These are phyloP conservation scores for Gopherus flavomarginatus DNA, from an alignment of 2,113 vertebrate species.

Conservation along the genomic window DNA sequence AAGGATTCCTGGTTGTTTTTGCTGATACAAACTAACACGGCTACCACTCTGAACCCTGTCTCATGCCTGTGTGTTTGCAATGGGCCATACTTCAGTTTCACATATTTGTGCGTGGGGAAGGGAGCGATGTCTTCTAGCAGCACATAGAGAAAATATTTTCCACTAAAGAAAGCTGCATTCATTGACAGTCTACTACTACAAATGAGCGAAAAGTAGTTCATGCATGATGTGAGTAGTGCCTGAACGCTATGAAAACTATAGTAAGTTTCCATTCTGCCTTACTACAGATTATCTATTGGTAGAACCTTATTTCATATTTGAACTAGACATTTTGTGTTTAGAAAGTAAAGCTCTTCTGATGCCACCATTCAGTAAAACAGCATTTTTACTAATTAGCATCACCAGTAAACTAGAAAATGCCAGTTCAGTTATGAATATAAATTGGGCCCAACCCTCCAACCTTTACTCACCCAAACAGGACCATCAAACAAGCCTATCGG, in stretches of 20 bases:
- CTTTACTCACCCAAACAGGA: background rate
- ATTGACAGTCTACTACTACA: background rate
- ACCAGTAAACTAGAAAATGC: background rate
- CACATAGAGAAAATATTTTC: background rate
- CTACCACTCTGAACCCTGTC: background rate
- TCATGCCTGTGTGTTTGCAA: background rate
- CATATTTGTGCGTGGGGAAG: background rate
- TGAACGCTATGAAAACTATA: background rate
- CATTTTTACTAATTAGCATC: accelerated
- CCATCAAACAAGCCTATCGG: background rate
- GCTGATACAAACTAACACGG: no score
- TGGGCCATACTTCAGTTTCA: background rate
- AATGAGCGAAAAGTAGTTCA: background rate
- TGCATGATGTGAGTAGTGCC: no score
- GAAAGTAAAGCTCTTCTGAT: background rate
- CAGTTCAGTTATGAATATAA: background rate
- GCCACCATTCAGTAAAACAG: background rate
- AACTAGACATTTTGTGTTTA: background rate
- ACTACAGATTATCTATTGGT: background rate
- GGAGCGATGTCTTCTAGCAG: background rate
- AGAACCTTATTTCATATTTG: accelerated
- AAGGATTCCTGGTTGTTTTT: no score
- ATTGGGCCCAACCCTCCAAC: background rate
- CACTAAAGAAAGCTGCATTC: background rate
- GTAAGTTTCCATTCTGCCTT: background rate